Conservation (phyloP, 2,888 invertebrate species). For the Tachina grossa region DNA sequence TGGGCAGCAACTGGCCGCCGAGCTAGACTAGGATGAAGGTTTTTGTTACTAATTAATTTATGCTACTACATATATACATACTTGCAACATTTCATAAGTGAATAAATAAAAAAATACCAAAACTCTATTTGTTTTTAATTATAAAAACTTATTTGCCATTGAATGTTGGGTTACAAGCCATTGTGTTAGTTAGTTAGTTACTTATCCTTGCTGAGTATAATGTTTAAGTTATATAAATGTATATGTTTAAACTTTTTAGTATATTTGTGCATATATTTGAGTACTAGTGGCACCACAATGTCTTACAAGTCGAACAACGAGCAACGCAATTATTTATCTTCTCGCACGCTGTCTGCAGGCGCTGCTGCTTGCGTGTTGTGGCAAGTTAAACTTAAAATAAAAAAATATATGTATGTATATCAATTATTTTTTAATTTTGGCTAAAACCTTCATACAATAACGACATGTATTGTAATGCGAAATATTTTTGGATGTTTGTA, state of each 20-base stretch:
- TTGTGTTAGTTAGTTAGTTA: background rate
- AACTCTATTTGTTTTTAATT: too few species aligned
- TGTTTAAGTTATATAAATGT: background rate
- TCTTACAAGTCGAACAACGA: conserved; percentile 78
- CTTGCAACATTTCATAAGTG: too few species aligned
- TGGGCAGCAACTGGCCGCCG: too few species aligned
- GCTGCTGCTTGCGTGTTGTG: conserved; percentile 21
- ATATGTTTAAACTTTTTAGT: background rate
- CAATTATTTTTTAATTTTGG: too few species aligned
- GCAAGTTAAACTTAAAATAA: conserved; percentile 34
- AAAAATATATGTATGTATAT: background rate
- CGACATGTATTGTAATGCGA: background rate
- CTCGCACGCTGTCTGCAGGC: conserved; percentile 46
- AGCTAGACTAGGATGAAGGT: too few species aligned
- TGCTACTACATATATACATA: too few species aligned
- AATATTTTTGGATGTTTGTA: background rate
- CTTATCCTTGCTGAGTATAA: background rate
- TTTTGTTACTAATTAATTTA: too few species aligned
- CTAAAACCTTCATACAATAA: background rate
- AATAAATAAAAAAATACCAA: too few species aligned
- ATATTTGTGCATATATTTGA: conserved; percentile 71
- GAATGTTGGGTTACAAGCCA: background rate
- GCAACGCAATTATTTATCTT: conserved; percentile 80
- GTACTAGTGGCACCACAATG: conserved; percentile 67
- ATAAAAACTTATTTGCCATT: background rate